Conservation (phyloP, 2,797 vertebrate genomes). For the Mormyrus hasselquistii region DNA sequence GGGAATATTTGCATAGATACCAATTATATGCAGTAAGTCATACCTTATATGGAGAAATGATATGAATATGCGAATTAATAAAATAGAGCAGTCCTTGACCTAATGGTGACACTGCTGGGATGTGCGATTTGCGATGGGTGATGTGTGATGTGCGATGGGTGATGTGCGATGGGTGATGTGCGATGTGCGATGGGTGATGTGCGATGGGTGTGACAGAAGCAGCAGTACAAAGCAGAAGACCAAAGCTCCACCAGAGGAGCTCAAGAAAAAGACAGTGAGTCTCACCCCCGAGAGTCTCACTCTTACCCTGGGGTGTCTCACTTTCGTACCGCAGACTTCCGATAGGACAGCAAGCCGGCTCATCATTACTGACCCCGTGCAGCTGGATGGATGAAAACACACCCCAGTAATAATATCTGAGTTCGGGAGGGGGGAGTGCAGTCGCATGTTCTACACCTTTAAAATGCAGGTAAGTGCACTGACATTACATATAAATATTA, state of each 20-base stretch:
- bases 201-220: not conserved
- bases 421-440: not conserved
- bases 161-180: too few relatives aligned
- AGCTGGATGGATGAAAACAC: not conserved
- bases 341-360: not conserved
- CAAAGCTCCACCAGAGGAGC: not conserved
- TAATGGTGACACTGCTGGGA: not conserved
- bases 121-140: not conserved
- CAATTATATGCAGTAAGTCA: not conserved
- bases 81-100: not conserved
- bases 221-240: not conserved
- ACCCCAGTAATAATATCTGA: not conserved
- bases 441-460: not conserved
- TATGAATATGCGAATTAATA: not conserved
- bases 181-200: not conserved
- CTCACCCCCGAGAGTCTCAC: not conserved
- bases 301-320: not conserved
- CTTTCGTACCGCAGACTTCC: not conserved
- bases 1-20: not conserved
- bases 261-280: not conserved
- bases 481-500: not conserved
- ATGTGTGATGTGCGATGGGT: too few relatives aligned
- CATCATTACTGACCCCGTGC: not conserved
- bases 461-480: not conserved
- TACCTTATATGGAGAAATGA: not conserved